These are phyloP conservation scores for Cheilosia grossa DNA, from an alignment of 2,888 invertebrate genomes.

Conservation along the genomic window DNA sequence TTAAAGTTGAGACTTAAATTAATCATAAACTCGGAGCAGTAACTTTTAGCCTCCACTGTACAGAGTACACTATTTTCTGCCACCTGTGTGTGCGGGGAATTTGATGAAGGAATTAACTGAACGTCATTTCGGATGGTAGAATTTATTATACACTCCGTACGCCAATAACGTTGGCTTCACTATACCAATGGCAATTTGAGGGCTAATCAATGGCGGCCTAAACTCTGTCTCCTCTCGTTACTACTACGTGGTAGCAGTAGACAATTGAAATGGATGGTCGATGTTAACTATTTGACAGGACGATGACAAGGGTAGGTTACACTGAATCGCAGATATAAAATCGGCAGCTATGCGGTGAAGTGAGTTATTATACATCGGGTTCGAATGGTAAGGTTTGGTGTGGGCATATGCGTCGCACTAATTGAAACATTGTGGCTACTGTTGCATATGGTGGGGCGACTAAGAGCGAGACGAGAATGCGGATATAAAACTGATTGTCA, in stretches of 20 bases:
- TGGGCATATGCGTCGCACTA: slow-evolving; percentile 1
- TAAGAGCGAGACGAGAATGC: background rate
- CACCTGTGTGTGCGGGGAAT: slow-evolving; percentile 18
- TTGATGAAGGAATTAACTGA: slow-evolving; percentile 45
- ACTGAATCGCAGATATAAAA: background rate
- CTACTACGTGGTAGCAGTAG: background rate
- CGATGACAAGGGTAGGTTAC: slow-evolving; percentile 34
- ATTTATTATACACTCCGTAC: slow-evolving; percentile 28
- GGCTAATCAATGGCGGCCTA: slow-evolving; percentile 42
- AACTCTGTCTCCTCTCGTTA: background rate
- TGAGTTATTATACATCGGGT: slow-evolving; percentile 46
- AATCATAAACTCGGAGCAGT: too few species aligned
- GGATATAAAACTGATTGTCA: too few species aligned
- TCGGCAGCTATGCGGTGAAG: slow-evolving; percentile 34
- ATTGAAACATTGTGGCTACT: slow-evolving; percentile 47
- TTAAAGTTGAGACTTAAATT: too few species aligned
- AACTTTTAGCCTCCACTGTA: slow-evolving; percentile 16
- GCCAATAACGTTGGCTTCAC: slow-evolving; percentile 11
- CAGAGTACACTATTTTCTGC: background rate
- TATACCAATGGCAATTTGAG: slow-evolving; percentile 26
- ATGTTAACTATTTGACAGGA: slow-evolving; percentile 46
- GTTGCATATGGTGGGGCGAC: background rate
- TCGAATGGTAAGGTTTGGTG: background rate
- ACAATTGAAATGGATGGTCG: slow-evolving; percentile 53
- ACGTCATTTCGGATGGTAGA: slow-evolving; percentile 31